Evolutionary conservation across 2,888 invertebrate genomes (phyloP).

Genomic region (Chrysotoxum bicinctum): DNA sequence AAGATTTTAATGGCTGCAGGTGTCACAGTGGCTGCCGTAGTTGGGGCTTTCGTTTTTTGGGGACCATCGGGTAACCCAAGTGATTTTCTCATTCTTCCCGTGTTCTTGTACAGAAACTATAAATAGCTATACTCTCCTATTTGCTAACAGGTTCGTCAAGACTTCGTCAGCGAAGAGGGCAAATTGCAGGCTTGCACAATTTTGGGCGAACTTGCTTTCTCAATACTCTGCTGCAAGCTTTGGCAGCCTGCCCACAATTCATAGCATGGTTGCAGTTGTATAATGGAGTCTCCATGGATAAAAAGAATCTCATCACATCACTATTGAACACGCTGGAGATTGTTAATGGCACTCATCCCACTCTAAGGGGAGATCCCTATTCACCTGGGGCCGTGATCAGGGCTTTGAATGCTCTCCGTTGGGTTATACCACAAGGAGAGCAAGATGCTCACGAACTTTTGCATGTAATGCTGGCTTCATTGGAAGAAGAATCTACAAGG

Average conservation of each 20-base stretch:
- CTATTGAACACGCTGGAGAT: constrained; percentile 89
- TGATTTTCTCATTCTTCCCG: constrained; percentile 13
- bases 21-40: constrained; percentile 89
- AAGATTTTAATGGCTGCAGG: constrained; percentile 90
- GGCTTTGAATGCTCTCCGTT: constrained; percentile 88
- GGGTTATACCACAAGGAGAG: constrained; percentile 95
- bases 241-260: constrained; percentile 93
- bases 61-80: constrained; percentile 82
- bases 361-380: constrained; percentile 84
- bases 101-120: constrained; percentile 29
- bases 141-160: constrained; percentile 80
- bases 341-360: constrained; percentile 87
- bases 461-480: constrained; percentile 92
- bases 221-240: constrained; percentile 94
- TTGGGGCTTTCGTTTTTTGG: constrained; percentile 93
- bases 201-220: constrained; percentile 96
- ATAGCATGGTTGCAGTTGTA: constrained; percentile 89
- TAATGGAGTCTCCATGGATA: constrained; percentile 84
- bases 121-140: constrained; percentile 42
- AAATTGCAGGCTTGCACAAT: constrained; percentile 93
- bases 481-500: constrained; percentile 90
- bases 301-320: constrained; percentile 88
- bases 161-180: constrained; percentile 86
- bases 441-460: constrained; percentile 97
- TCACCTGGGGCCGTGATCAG: constrained; percentile 88